Conservation (phyloP, 2,113 vertebrate species). For the Calyptommatus sinebrachiatus region DNA sequence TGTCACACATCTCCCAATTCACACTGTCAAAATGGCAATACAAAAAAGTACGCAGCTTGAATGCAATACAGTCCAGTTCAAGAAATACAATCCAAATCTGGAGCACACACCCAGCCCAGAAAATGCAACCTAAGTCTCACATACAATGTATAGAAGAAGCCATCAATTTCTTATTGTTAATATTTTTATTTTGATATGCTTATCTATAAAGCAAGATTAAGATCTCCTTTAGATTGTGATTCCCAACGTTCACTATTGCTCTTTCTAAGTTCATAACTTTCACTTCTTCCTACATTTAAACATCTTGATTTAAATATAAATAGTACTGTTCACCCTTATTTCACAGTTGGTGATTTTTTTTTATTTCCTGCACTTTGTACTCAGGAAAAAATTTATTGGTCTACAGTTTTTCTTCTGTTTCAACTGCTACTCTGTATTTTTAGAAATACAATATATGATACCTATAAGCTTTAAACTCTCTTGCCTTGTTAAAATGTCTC, state of each 20-base stretch:
- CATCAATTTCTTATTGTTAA: no score
- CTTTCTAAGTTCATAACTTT: not conserved
- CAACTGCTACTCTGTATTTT: not conserved
- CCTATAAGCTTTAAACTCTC: not conserved
- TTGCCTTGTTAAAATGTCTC: not conserved
- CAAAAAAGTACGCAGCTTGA: no score
- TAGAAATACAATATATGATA: not conserved
- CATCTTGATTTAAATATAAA: conserved; percentile 10
- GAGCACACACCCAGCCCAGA: no score
- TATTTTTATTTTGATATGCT: not conserved
- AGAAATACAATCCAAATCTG: no score
- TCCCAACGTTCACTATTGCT: not conserved
- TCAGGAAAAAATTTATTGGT: not conserved
- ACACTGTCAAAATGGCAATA: no score
- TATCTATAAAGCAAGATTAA: not conserved
- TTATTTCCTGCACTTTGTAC: not conserved
- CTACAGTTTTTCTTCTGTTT: not conserved
- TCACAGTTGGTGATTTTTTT: not conserved
- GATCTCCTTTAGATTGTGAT: not conserved
- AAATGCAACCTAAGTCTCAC: no score
- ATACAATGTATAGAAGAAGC: no score
- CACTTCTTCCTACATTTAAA: conserved; percentile 3
- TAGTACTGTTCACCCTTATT: not conserved
- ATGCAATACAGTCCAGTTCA: no score
- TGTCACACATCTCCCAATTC: no score